Evolutionary conservation across 23 tunicate genomes (phyloP), one percentile per base, ranked within the genome.

Genomic region (Styela clava): DNA sequence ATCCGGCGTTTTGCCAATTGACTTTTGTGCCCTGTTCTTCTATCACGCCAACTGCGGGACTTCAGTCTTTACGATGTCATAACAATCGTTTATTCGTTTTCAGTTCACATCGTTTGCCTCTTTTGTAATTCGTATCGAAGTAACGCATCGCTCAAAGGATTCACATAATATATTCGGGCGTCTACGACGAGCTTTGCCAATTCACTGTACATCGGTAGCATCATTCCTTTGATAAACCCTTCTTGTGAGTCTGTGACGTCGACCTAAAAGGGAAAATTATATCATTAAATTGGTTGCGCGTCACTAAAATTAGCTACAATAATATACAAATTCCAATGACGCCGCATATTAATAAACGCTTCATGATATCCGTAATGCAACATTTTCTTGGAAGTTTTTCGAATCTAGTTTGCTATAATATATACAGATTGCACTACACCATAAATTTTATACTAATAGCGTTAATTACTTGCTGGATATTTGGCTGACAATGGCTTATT

Each of bases 121-220:
- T 82, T 86, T 82, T 91, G 90, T 16, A 91, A 21, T 79, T 92
- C 97, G 86, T 92, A 92, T 34, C 87, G 79, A 18, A 35, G 29
- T 44, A 92, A 68, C 7, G 97, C 90, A 28, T 92, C 84, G 73
- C 52, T 32, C 63, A 92, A 67, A 12, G 91, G 97, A 35, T 83
- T 87, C 35, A 92, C 77, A 68, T 86, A 92, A 69, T 69, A 73
- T 5, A 69, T 69, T 33, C 84, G 52, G 33, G 91, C 88, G 20
- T 92, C 97, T 5, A 65, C 81, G 35, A 79, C 52, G 33, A 92
- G 79, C 33, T 83, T 83, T 78, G 85, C 78, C 16, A 92, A 78
- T 64, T 92, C 85, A 64, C 69, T 69, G 82, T 87, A 92, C 97
- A 92, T 92, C 2, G 97, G 97, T 12, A 92, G 83, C 88, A 92